Evolutionary conservation across 2,113 vertebrate genomes (phyloP).

Genomic region (Gymnocephalus cernua): DNA sequence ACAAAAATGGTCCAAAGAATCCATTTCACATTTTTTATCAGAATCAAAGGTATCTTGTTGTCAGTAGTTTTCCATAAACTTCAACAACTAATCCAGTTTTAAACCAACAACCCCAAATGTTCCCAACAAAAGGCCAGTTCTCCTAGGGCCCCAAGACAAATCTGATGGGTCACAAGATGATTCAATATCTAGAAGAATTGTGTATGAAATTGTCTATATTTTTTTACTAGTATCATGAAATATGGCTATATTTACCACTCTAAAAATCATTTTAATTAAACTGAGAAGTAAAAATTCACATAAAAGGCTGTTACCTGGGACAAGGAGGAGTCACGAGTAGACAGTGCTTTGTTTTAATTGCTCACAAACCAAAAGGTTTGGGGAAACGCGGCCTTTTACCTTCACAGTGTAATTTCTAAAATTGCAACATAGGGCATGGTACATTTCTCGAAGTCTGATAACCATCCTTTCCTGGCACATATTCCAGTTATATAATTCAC

Average conservation of each 20-base stretch:
- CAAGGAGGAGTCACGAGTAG: background rate
- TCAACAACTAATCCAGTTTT: background rate
- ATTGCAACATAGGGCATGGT: background rate
- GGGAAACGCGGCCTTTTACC: background rate
- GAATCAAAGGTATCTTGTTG: background rate
- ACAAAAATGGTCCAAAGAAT: background rate
- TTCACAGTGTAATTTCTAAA: background rate
- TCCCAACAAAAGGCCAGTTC: background rate
- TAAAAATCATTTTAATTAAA: background rate
- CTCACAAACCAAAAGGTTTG: background rate
- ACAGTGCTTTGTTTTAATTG: conserved; percentile 1
- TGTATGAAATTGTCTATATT: too few species aligned
- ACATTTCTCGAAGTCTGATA: conserved; percentile 11
- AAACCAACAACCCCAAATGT: background rate
- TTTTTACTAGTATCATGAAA: background rate
- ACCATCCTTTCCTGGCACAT: background rate
- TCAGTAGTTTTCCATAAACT: background rate
- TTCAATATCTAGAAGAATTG: too few species aligned
- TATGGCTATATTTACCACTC: background rate
- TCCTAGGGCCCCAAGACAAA: background rate
- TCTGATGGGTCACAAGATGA: background rate
- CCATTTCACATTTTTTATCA: background rate
- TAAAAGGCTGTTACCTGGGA: background rate
- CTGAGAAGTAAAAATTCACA: background rate
- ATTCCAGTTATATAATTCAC: conserved; percentile 13